A percentile compares a stretch with the other conserved stretches of the same genome.
These are phyloP conservation scores for Virgularia gustaviana DNA, from an alignment of 92 coral and sea anemone species.

Conservation along the genomic window DNA sequence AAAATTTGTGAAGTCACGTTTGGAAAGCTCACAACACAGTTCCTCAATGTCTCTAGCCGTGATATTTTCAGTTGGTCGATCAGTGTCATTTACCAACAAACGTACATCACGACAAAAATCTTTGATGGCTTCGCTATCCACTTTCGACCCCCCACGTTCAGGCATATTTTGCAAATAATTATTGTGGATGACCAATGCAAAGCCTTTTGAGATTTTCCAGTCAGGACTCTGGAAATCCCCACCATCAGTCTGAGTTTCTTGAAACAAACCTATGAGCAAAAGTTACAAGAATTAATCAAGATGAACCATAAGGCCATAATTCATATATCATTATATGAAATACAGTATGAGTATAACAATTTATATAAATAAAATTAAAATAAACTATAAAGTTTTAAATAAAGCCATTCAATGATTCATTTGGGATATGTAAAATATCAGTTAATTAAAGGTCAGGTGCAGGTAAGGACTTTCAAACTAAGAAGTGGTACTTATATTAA, in stretches of 20 bases:
- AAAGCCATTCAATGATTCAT: too few species aligned
- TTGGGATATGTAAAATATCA: too few species aligned
- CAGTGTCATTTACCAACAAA: constrained; percentile 35
- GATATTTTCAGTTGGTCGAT: constrained; percentile 6
- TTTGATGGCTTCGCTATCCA: constrained; percentile 54
- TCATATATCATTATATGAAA: too few species aligned
- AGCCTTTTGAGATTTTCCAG: constrained; percentile 56
- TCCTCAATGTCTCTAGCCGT: constrained; percentile 50
- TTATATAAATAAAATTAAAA: too few species aligned
- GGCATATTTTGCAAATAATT: constrained; percentile 43
- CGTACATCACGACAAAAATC: constrained; percentile 62
- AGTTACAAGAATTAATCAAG: neutral
- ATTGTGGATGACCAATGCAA: constrained; percentile 70
- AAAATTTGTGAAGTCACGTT: constrained; percentile 64
- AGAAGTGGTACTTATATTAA: neutral
- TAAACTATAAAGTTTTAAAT: too few species aligned
- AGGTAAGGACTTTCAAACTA: neutral
- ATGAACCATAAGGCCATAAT: too few species aligned
- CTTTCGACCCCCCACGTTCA: constrained; percentile 65
- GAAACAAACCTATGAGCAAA: neutral
- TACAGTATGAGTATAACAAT: too few species aligned
- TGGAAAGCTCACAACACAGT: constrained; percentile 54
- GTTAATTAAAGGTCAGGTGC: neutral
- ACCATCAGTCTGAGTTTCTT: constrained; percentile 47
- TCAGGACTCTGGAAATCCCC: constrained; percentile 34